Base-by-base conservation (phyloP, 2,113 vertebrate species). In the Channa argus region DNA sequence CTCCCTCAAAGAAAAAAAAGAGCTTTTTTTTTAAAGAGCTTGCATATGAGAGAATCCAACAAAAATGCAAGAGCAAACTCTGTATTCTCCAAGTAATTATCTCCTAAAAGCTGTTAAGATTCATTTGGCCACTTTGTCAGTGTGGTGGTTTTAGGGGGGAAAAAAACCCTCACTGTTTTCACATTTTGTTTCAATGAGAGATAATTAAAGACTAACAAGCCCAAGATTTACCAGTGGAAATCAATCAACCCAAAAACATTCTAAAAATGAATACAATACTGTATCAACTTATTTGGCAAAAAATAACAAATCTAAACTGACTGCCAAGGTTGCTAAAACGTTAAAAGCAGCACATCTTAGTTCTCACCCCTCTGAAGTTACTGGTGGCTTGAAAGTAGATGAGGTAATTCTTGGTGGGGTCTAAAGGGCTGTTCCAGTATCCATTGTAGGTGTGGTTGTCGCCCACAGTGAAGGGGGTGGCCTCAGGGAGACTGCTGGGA, bases 391-490 rank as follows among this genome's bases (percentile, higher is more conserved):
- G 98, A 84, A 98, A 95, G 88, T 97, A 98, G 94, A 99, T 95
- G 80, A 96, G 95, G 88, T 98, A 99, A 2, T 95, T 95, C 80
- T 96, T 97, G 90, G 94, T 95, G 84, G 97, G 96, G 75, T 98
- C 98, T 45, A 99, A 88, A 0, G 98, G 98, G 0, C 95, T 95
- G 92, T 98, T 99, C 97, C 97, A 98, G 90, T 96, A 99, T 78
- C 98, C 97, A 0, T 95, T 96, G 87, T 99, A 99, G 38, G 97
- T 99, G 91, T 96, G 96, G 86, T 99, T 99, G 94, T 99, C 97
- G 0, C 98, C 98, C 66, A 99, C 97, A 0, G 96, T 98, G 93
- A 99, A 99, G 49, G 97, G 96, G 6, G 94, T 97, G 91, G 96
- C 96, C 86, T 96, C 95, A 0, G 94, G 92, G 66, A 99, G 94